Percentiles rank a stretch among this genome's conserved stretches.
These are phyloP conservation scores for Heterochromis multidens DNA, from an alignment of 2,113 vertebrate species.

Conservation along the genomic window DNA sequence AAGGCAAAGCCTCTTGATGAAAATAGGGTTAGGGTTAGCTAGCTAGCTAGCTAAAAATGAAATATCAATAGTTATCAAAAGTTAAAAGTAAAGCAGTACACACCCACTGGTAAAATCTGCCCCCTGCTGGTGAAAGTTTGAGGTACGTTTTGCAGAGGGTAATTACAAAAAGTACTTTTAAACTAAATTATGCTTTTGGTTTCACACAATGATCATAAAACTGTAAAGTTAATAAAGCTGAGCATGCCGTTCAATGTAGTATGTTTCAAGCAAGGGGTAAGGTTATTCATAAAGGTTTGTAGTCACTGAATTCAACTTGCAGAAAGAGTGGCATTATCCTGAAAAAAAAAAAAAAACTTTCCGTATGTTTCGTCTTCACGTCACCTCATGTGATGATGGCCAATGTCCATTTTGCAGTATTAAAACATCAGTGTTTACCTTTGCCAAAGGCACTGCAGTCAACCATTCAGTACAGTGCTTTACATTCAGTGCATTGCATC, in stretches of 20 bases:
- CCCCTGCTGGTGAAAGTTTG: neutral
- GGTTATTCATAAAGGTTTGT: neutral
- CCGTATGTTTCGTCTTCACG: neutral
- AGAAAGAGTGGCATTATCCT: neutral
- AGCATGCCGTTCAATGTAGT: neutral
- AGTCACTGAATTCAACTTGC: neutral
- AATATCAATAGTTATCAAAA: neutral
- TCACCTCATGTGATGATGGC: neutral
- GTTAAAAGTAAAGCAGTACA: neutral
- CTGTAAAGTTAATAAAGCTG: neutral
- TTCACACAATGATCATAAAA: neutral
- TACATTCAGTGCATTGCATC: conserved; percentile 4
- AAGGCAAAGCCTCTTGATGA: neutral
- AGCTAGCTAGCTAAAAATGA: neutral
- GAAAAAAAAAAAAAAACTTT: neutral
- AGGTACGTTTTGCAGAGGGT: neutral
- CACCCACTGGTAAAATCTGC: neutral
- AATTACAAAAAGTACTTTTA: neutral
- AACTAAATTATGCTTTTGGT: neutral
- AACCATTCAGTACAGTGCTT: conserved; percentile 1
- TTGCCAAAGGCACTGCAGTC: neutral
- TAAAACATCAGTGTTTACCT: neutral
- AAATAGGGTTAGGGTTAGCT: no score
- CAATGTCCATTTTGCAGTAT: conserved; percentile 8
- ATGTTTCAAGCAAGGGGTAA: neutral